Percentiles rank a stretch among this genome's conserved stretches.
Conservation (phyloP, 1,140 invertebrate genomes). For the Papilio dardanus region DNA sequence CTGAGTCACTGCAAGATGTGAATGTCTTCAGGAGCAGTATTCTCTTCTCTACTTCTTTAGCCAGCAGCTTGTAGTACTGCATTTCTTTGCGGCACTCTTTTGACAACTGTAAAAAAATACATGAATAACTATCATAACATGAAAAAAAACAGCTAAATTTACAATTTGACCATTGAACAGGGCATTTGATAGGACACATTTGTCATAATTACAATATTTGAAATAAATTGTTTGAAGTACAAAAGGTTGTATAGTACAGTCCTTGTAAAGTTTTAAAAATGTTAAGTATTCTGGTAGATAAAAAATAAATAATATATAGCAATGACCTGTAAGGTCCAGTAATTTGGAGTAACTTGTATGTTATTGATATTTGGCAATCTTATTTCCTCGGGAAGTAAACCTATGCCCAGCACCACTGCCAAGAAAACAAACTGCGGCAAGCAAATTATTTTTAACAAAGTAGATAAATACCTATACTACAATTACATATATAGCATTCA, state of each 20-base stretch:
- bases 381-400: background rate
- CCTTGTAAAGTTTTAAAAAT: no score
- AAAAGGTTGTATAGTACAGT: no score
- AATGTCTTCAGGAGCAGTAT: constrained; percentile 64
- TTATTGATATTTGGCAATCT: background rate
- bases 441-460: constrained; percentile 44
- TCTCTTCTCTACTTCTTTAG: constrained; percentile 83
- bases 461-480: constrained; percentile 33
- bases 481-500: background rate
- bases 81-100: constrained; percentile 84
- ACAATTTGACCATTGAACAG: background rate
- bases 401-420: constrained; percentile 12
- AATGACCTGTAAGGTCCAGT: background rate
- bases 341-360: background rate
- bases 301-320: background rate
- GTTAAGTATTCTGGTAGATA: no score
- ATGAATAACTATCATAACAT: no score
- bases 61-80: constrained; percentile 85
- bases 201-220: background rate
- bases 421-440: constrained; percentile 25
- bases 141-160: no score
- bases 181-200: background rate
- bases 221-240: background rate
- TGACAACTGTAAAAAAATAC: constrained; percentile 83
- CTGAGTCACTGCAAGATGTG: constrained; percentile 57